Evolutionary conservation across 2,113 vertebrate species (phyloP).

Genomic region (Circaetus gallicus): DNA sequence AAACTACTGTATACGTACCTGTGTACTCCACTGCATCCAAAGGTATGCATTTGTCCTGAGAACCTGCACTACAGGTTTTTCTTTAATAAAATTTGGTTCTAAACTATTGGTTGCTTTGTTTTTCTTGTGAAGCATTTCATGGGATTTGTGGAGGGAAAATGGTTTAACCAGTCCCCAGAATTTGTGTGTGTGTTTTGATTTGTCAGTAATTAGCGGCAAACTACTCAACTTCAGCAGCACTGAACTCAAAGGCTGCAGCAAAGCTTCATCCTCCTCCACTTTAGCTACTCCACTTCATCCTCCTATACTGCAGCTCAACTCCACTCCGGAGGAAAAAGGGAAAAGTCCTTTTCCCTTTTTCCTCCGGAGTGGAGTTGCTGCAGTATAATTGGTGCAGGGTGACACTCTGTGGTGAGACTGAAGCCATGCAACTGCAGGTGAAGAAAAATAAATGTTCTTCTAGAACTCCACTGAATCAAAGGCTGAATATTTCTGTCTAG

Average conservation of each 20-base stretch:
- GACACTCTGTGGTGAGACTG: constrained; percentile 17
- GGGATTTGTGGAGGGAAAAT: neutral
- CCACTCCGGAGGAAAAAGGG: neutral
- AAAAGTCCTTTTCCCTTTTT: neutral
- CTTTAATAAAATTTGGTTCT: constrained; percentile 68
- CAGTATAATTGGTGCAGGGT: neutral
- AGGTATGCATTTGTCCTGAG: constrained; percentile 70
- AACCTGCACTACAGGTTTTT: constrained; percentile 68
- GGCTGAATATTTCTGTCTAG: neutral
- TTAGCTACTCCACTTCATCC: neutral
- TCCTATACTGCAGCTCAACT: neutral
- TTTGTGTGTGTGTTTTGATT: neutral
- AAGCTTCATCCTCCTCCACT: neutral
- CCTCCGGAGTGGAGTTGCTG: neutral
- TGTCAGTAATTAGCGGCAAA: neutral
- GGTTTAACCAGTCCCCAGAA: neutral
- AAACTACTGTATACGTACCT: constrained; percentile 69
- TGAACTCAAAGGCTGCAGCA: neutral
- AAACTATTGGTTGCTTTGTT: neutral
- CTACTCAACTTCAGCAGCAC: neutral
- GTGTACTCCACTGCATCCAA: constrained; percentile 70
- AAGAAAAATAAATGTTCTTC: neutral
- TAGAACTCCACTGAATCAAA: rapidly evolving
- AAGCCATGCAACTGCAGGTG: neutral
- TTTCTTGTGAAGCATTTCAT: neutral